Percentiles rank a stretch among this genome's conserved stretches.
Evolutionary conservation across 2,888 invertebrate genomes (phyloP).

Genomic region (Heliconius cydno): DNA sequence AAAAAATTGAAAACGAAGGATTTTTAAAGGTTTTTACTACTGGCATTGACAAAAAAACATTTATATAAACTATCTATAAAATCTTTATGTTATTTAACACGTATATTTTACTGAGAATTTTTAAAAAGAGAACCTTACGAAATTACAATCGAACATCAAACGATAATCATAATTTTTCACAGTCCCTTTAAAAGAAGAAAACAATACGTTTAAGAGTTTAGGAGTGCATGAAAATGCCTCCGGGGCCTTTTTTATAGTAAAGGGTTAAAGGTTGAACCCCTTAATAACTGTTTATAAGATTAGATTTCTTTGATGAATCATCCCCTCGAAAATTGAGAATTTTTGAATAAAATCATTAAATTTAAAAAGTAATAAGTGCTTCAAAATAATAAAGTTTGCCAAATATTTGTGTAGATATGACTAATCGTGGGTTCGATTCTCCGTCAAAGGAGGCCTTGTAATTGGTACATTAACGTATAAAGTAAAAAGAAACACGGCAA

Average conservation of each 20-base stretch:
- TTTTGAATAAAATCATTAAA: slow-evolving; percentile 69
- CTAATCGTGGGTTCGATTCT: neutral
- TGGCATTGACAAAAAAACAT: neutral
- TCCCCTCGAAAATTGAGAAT: slow-evolving; percentile 53
- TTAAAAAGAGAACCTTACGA: slow-evolving; percentile 44
- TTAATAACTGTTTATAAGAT: slow-evolving; percentile 76
- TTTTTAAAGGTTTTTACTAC: neutral
- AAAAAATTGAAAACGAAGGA: too few species aligned
- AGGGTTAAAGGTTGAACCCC: slow-evolving; percentile 74
- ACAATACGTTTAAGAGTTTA: slow-evolving; percentile 78
- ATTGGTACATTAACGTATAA: too few species aligned
- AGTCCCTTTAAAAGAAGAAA: slow-evolving; percentile 73
- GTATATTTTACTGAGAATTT: too few species aligned
- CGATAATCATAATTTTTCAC: slow-evolving; percentile 78
- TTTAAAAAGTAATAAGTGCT: slow-evolving; percentile 47
- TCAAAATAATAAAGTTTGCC: too few species aligned
- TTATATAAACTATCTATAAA: too few species aligned
- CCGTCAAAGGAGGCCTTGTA: neutral
- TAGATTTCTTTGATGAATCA: slow-evolving; percentile 65
- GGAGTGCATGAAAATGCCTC: slow-evolving; percentile 72
- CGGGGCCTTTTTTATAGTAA: slow-evolving; percentile 64
- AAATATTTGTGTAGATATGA: too few species aligned
- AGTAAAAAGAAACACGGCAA: too few species aligned
- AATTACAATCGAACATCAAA: slow-evolving; percentile 68
- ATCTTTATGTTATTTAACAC: too few species aligned